Evolutionary conservation across 2,888 invertebrate genomes (phyloP).

Genomic region (Dryomyza anilis): DNA sequence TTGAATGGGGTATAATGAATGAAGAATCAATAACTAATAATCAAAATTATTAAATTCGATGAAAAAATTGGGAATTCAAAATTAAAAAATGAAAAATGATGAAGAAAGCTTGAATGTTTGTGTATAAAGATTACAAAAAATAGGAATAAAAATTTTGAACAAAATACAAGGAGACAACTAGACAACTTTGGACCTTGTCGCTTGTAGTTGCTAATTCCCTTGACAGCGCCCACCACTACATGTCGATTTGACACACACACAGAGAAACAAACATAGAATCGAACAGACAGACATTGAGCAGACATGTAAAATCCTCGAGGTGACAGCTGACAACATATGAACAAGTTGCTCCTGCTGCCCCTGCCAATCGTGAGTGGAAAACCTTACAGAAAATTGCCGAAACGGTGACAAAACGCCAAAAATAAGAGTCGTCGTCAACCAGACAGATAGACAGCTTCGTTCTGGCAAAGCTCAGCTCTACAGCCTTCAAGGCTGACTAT

Average conservation of each 20-base stretch:
- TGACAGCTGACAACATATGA: slow-evolving; percentile 18
- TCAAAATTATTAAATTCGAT: too few species aligned
- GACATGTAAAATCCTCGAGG: slow-evolving; percentile 8
- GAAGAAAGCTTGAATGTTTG: too few species aligned
- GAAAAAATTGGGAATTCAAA: too few species aligned
- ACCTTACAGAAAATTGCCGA: not conserved
- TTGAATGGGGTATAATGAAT: too few species aligned
- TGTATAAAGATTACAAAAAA: too few species aligned
- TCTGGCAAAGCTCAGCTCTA: too few species aligned
- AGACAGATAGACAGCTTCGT: too few species aligned
- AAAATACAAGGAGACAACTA: too few species aligned
- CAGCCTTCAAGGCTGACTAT: not conserved
- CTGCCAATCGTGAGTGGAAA: slow-evolving; percentile 5
- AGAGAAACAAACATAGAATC: not conserved
- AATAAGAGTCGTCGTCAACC: not conserved
- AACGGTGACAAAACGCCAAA: slow-evolving; percentile 7
- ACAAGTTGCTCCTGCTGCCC: not conserved
- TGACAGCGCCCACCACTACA: not conserved
- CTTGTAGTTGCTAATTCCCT: not conserved
- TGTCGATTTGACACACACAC: not conserved
- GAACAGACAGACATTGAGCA: not conserved
- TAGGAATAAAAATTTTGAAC: too few species aligned
- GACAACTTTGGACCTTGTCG: not conserved
- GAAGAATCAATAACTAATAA: too few species aligned
- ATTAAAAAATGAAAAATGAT: too few species aligned